Evolutionary conservation across 2,113 vertebrate species (phyloP), one percentile per base, ranked within the genome.

Genomic region (Mustela lutreola): DNA sequence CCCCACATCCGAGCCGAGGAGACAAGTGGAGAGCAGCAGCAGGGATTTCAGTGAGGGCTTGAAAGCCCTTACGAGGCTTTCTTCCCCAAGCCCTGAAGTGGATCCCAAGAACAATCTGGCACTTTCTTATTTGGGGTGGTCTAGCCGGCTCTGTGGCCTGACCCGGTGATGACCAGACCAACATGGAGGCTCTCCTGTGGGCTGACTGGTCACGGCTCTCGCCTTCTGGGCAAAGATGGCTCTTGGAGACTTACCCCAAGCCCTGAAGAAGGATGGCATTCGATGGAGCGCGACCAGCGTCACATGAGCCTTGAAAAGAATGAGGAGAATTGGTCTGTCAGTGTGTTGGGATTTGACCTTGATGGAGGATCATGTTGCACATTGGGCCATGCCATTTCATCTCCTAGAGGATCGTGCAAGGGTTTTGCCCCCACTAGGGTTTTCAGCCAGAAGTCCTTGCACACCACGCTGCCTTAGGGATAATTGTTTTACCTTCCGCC

Each of bases 201-300:
- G n/a, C 10, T 11, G 24, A 89, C 36, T 15, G 5, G 24, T 48
- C 42, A 15, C 5, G 2, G 8, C 11, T 67, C 75, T n/a, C 28
- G 6, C 33, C 19, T 19, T 3, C 18, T 12, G 60, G 78, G 70
- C 58, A 10, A 7, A 50, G 15, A 48, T 0, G 1, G 50, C 18
- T 84, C n/a, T 21, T 12, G 24, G 11, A n/a, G 50, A 92, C 99
- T 98, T 97, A 99, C 99, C 99, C 99, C 42, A 99, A 96, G 62
- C 99, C 99, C 89, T 98, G 99, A 88, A 99, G 98, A 8, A 75
- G 89, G 89, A 99, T 99, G 81, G 98, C 97, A 31, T 98, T 98
- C 5, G 98, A 98, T 3, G 98, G 95, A 85, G 98, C 98, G 39
- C 98, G 98, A 14, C 99, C 99, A 18, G 99, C 97, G 11, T 99